phyloP scores from a whole-genome alignment of 2,888 invertebrate genomes.

The Synanthedon formicaeformis region DNA sequence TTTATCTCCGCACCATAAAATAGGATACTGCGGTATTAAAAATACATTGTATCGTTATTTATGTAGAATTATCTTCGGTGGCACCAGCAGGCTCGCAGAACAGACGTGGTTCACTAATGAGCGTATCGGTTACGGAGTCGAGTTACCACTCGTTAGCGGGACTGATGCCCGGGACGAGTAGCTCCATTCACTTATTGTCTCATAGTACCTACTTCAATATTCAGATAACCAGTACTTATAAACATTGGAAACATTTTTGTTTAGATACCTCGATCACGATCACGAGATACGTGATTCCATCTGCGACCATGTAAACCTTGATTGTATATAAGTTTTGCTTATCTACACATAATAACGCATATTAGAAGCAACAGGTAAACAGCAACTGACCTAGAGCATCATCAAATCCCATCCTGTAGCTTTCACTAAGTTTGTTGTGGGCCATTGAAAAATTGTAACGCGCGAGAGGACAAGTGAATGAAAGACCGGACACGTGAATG shows the following conservation, averaged over 20 bases:
- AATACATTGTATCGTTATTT: constrained; percentile 2
- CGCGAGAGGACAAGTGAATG: background rate
- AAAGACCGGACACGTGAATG: constrained; percentile 1
- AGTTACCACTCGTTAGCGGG: constrained; percentile 52
- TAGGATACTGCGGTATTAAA: background rate
- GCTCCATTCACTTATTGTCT: constrained; percentile 39
- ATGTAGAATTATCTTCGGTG: constrained; percentile 25
- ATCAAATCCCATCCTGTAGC: background rate
- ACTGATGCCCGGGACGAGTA: constrained; percentile 16
- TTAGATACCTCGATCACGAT: too few relatives aligned
- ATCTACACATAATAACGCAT: too few relatives aligned
- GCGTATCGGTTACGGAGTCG: constrained; percentile 53
- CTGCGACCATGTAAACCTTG: too few relatives aligned
- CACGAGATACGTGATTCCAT: too few relatives aligned
- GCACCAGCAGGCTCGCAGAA: constrained; percentile 27
- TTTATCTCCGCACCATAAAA: too few relatives aligned
- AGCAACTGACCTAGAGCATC: background rate
- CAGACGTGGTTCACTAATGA: constrained; percentile 44
- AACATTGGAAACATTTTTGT: too few relatives aligned
- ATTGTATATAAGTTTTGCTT: too few relatives aligned
- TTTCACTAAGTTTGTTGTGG: background rate
- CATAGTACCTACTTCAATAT: constrained; percentile 17
- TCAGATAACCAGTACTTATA: constrained; percentile 8
- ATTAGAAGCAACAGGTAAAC: background rate
- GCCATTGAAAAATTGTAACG: background rate